These are phyloP conservation scores for Todiramphus chloris DNA, from an alignment of 2,113 vertebrate species.

Conservation along the genomic window DNA sequence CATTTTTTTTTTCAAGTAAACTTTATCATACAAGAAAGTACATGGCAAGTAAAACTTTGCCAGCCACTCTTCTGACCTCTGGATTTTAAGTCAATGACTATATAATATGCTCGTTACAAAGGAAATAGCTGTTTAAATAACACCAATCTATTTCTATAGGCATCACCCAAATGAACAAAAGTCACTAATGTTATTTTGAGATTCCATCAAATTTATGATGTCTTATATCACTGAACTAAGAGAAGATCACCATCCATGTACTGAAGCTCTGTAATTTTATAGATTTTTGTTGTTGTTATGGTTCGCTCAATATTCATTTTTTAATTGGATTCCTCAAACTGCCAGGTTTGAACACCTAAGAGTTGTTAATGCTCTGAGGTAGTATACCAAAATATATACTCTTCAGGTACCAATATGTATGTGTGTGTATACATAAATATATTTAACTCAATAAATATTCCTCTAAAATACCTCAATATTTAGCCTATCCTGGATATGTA, in stretches of 20 bases:
- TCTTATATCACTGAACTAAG: neutral
- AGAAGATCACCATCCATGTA: neutral
- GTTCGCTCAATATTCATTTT: slow-evolving; percentile 39
- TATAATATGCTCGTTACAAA: neutral
- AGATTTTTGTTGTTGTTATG: neutral
- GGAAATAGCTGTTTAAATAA: neutral
- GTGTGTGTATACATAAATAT: slow-evolving; percentile 41
- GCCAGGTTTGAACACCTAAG: neutral
- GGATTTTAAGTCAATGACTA: neutral
- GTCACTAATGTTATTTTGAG: neutral
- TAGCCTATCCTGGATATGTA: slow-evolving; percentile 73
- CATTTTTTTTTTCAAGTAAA: neutral
- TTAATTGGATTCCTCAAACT: neutral
- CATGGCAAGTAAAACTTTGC: neutral
- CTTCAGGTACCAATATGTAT: slow-evolving; percentile 37
- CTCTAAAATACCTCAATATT: slow-evolving; percentile 74
- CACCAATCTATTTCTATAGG: neutral
- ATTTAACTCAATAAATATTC: slow-evolving; percentile 76
- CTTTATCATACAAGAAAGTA: neutral
- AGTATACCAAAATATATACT: slow-evolving; percentile 3
- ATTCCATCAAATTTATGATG: neutral
- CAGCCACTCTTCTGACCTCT: neutral
- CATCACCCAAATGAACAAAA: neutral
- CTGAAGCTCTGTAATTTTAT: neutral
- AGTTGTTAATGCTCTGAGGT: neutral